Conservation (phyloP, 2,888 invertebrate species). For the Meteorus cinctellus region DNA sequence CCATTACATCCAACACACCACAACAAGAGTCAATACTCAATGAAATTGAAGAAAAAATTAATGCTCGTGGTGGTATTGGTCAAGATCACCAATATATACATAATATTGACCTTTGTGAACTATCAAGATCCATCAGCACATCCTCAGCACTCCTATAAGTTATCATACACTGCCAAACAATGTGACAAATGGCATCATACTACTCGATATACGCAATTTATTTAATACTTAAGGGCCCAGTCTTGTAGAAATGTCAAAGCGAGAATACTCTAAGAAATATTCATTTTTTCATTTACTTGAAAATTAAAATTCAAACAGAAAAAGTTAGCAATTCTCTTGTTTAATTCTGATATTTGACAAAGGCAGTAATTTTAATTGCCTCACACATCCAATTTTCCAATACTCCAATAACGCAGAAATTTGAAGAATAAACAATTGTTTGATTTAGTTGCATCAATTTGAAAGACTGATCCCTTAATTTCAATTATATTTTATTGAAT, state of each 20-base stretch:
- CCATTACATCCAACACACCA: constrained; percentile 59
- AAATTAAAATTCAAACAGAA: too few species aligned
- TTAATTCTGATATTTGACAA: not conserved
- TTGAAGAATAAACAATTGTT: too few species aligned
- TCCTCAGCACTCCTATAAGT: not conserved
- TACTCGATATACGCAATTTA: too few species aligned
- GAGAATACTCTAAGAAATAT: too few species aligned
- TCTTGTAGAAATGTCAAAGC: not conserved
- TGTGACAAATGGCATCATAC: constrained; percentile 8
- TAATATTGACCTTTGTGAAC: constrained; percentile 13
- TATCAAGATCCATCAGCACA: not conserved
- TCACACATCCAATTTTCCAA: too few species aligned
- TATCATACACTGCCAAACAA: not conserved
- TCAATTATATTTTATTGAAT: not conserved
- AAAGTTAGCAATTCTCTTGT: not conserved
- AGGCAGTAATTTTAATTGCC: too few species aligned
- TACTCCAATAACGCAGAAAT: too few species aligned
- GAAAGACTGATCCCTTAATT: too few species aligned
- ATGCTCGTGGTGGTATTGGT: constrained; percentile 8
- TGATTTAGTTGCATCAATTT: too few species aligned
- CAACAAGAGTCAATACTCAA: constrained; percentile 59
- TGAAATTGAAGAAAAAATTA: constrained; percentile 46
- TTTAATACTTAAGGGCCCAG: too few species aligned
- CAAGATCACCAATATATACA: not conserved
- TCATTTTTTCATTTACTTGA: too few species aligned